Evolutionary conservation across 2,888 invertebrate genomes (phyloP).

Genomic region (Epirrhoe alternata): DNA sequence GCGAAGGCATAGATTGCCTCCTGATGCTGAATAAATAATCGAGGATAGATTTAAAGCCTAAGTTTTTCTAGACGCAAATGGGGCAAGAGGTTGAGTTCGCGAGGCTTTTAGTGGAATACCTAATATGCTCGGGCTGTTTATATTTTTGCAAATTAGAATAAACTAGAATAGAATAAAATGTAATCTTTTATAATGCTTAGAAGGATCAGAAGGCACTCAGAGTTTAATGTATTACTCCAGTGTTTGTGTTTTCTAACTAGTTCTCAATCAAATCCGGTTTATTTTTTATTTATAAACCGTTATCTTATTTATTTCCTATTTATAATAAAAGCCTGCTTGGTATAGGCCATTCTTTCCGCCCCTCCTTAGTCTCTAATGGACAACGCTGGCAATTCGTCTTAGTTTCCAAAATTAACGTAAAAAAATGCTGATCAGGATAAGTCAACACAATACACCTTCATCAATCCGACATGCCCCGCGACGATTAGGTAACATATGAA

Average conservation of each 20-base stretch:
- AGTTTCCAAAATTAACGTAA: not conserved
- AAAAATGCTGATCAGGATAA: constrained; percentile 17
- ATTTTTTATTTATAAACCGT: too few relatives aligned
- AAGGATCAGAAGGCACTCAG: too few relatives aligned
- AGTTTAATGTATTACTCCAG: too few relatives aligned
- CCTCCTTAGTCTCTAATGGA: too few relatives aligned
- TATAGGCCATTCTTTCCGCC: too few relatives aligned
- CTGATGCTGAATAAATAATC: not conserved
- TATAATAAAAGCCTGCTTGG: too few relatives aligned
- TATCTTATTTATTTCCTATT: too few relatives aligned
- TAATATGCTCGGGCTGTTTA: not conserved
- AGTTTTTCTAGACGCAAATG: not conserved
- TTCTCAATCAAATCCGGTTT: too few relatives aligned
- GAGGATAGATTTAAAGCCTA: not conserved
- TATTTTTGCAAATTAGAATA: not conserved
- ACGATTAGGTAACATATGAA: not conserved
- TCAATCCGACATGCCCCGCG: constrained; percentile 16
- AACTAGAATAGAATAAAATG: too few relatives aligned
- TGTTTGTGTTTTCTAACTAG: too few relatives aligned
- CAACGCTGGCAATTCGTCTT: not conserved
- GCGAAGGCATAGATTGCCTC: not conserved
- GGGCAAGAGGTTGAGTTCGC: not conserved
- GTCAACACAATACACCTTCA: constrained; percentile 11
- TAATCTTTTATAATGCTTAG: too few relatives aligned
- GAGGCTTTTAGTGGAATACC: not conserved